Evolutionary conservation across 2,113 vertebrate genomes (phyloP), one percentile per base, ranked within the genome.

Genomic region (Triplophysa tibetana): DNA sequence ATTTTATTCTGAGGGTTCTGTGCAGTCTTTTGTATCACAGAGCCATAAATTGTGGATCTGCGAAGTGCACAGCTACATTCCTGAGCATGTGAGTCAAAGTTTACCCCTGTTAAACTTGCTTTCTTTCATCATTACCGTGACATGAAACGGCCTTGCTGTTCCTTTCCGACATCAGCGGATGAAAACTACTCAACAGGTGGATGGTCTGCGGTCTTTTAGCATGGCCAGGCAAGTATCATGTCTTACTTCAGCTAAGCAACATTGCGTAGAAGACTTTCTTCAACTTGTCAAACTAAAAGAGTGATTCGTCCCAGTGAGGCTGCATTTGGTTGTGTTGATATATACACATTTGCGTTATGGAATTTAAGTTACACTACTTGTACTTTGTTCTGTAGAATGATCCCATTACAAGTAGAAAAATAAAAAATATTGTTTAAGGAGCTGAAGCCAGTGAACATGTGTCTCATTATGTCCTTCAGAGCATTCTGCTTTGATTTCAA

Each of bases 331-430:
- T 61, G 54, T 23, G 43, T 61, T 33, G 24, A 43, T 72, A 17
- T 72, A 58, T 58, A n/a, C 8, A 21, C 9, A 21, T 58, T 17
- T 21, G 17, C 68, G 82, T 86, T 78, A 70, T 82, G 83, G 77
- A 72, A 87, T 88, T 84, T 78, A 79, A 85, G 82, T 86, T 82
- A 82, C 63, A n/a, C 81, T 83, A 88, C 87, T 87, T 56, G 80
- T 85, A 88, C 80, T 82, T 81, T 87, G 84, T 84, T 70, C 80
- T 75, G 72, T 62, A 83, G 65, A 82, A 82, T 85, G 82, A 88
- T 90, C 88, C 86, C 82, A 88, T 91, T 90, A 86, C 86, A 84
- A 77, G 73, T 75, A 52, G 70, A 79, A 89, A 84, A 87, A 45
- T 58, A 4, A 66, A 3, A n/a, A 81, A 69, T 63, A 88, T 87